A percentile compares a stretch with the other conserved stretches of the same genome.
Conservation (phyloP, 1,140 invertebrate genomes). For the Hormaphis cornu region DNA sequence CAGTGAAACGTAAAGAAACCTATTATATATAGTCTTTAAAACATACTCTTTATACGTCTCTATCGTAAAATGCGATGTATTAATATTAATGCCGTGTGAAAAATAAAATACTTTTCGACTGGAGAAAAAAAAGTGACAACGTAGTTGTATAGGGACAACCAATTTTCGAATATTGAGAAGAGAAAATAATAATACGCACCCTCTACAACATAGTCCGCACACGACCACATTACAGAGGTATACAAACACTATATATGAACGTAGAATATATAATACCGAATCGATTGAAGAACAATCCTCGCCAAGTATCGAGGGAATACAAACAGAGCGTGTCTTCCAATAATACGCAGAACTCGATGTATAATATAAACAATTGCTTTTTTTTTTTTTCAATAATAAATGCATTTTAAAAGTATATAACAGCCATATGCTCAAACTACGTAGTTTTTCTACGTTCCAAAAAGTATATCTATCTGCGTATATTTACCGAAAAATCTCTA, state of each 20-base stretch:
- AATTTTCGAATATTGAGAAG: constrained; percentile 2
- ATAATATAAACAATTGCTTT: background rate
- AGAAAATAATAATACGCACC: constrained; percentile 4
- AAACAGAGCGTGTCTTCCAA: background rate
- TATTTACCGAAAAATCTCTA: too few relatives aligned
- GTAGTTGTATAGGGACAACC: background rate
- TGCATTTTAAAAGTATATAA: too few relatives aligned
- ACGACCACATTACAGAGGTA: background rate
- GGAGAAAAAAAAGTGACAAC: background rate
- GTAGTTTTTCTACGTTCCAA: too few relatives aligned
- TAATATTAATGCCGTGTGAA: background rate
- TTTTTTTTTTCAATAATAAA: too few relatives aligned
- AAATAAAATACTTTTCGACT: background rate
- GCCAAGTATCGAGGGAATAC: constrained; percentile 14
- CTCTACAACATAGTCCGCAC: too few relatives aligned
- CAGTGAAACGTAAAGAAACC: too few relatives aligned
- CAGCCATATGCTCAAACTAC: too few relatives aligned
- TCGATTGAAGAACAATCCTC: constrained; percentile 8
- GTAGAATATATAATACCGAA: background rate
- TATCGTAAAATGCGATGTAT: too few relatives aligned
- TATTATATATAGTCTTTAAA: too few relatives aligned
- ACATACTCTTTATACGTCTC: too few relatives aligned
- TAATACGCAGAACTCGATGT: too few relatives aligned
- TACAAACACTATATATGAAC: background rate
- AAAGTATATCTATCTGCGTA: too few relatives aligned